phyloP scores from a whole-genome alignment of 2,888 invertebrate species.

The Noctua fimbriata region DNA sequence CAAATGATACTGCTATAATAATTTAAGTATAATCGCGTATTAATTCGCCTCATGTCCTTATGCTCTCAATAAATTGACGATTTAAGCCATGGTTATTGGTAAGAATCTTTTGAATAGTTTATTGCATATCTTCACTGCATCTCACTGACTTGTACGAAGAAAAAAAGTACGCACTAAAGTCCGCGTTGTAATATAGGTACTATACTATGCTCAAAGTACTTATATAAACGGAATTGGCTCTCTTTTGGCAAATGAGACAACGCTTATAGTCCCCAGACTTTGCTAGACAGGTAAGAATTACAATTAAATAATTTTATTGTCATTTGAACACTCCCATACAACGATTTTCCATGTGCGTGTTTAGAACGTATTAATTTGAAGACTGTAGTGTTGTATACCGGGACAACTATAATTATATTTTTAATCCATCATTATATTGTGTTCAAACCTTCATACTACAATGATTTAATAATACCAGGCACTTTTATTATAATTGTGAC shows the following conservation, averaged over 20 bases:
- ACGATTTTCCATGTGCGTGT: constrained; percentile 36
- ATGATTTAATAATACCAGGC: constrained; percentile 6
- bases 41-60: constrained; percentile 11
- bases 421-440: constrained; percentile 25
- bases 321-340: constrained; percentile 16
- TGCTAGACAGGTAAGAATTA: not conserved
- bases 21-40: not conserved
- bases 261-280: not conserved
- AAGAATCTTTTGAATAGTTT: not conserved
- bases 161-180: not conserved
- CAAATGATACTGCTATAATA: constrained; percentile 13
- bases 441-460: constrained; percentile 12
- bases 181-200: not conserved
- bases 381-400: constrained; percentile 23
- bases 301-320: constrained; percentile 19
- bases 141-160: not conserved
- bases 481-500: not conserved
- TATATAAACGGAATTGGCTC: not conserved
- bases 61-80: not conserved
- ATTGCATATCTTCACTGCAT: not conserved
- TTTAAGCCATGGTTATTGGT: not conserved
- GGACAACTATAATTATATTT: constrained; percentile 15
- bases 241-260: not conserved
- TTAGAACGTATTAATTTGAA: constrained; percentile 24
- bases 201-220: not conserved